Evolutionary conservation across 2,888 invertebrate species (phyloP), one percentile per base, ranked within the genome.

Genomic region (Pomacea canaliculata): DNA sequence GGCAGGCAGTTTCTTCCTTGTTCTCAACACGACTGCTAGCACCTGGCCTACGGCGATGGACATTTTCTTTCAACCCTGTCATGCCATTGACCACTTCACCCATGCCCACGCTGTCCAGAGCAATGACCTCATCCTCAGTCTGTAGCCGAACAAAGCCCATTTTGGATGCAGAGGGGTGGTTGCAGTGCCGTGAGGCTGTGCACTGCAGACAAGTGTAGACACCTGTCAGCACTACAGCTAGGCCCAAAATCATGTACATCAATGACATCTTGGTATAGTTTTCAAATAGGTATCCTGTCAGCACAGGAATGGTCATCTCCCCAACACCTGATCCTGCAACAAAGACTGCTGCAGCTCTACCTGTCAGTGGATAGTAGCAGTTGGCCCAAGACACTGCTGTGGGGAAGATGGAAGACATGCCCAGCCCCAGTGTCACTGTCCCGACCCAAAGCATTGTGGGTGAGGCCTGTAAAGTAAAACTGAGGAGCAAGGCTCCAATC

Each of bases 391-490:
- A 86, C n/a, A 92, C 87, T 23, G 90, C 89, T 0, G 91, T 89
- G 10, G 92, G 92, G 78, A 92, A 91, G 12, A 91, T 88, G 12
- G 92, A 91, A 0, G 92, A 91, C 85, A 92, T 87, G 27, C 92
- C 92, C 5, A 91, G 81, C 8, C 91, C 92, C 18, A 92, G 82
- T 7, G 90, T 78, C 8, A 89, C 83, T 4, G 91, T 88, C 16
- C 91, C 90, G 18, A 89, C 77, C 91, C 91, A 91, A 65, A 92
- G 77, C 27, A 89, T 79, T 46, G 84, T 82, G 56, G 88, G 85
- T 8, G 83, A 76, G 16, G 81, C 77, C 13, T 83, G 79, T 7
- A 89, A 86, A 46, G 85, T 85, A 70, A 90, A 83, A n/a, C 88
- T 82, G 13, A 91, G 81, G 16, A 91, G 81, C 7, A 89, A 76